Conservation (phyloP, 2,797 vertebrate species). For the Crocidura indochinensis region DNA sequence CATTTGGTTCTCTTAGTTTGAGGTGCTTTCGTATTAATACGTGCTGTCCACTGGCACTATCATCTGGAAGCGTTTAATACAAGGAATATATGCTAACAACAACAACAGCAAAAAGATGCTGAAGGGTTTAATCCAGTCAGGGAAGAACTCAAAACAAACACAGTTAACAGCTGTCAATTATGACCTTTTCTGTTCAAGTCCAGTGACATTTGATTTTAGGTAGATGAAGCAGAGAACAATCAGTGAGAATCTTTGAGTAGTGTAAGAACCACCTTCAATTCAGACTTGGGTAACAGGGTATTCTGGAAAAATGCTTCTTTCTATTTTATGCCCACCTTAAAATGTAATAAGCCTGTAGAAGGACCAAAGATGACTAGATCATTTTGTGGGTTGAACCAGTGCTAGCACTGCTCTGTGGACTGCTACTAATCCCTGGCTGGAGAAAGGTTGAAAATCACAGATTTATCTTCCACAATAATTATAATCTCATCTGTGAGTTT, state of each 20-base stretch:
- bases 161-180: background rate
- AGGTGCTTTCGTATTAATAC: constrained; percentile 32
- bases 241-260: background rate
- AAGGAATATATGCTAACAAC: background rate
- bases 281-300: background rate
- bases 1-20: constrained; percentile 35
- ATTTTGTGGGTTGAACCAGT: background rate
- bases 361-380: background rate
- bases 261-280: constrained; percentile 27
- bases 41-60: constrained; percentile 9
- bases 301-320: constrained; percentile 51
- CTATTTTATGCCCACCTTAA: constrained; percentile 16
- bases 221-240: constrained; percentile 9
- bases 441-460: too few species aligned
- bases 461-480: too few species aligned
- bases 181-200: constrained; percentile 36
- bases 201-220: constrained; percentile 9
- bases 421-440: too few species aligned
- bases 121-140: background rate
- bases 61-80: constrained; percentile 48
- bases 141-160: background rate
- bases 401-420: too few species aligned
- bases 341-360: background rate
- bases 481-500: too few species aligned
- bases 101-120: background rate